Percentiles rank a stretch among this genome's conserved stretches.
phyloP scores from a whole-genome alignment of 2,797 vertebrate species.

The Luscinia megarhynchos region DNA sequence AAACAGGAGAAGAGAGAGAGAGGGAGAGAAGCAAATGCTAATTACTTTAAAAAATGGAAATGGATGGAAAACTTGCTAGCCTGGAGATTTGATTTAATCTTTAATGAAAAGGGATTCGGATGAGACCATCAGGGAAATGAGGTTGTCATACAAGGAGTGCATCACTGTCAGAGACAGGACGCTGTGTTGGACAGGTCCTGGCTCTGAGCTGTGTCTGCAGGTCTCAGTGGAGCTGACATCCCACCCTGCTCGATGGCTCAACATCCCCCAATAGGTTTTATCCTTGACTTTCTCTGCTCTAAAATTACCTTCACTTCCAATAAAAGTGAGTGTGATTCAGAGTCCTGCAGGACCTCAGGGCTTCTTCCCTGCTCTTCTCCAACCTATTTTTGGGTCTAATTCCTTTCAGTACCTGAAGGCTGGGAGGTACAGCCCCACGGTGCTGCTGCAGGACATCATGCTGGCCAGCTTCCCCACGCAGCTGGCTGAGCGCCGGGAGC shows the following conservation, averaged over 20 bases:
- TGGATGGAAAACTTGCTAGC: slow-evolving; percentile 29
- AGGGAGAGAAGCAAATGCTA: neutral
- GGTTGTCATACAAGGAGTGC: slow-evolving; percentile 57
- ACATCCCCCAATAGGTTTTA: neutral
- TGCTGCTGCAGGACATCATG: slow-evolving; percentile 85
- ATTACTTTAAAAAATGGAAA: slow-evolving; percentile 56
- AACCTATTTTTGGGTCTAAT: neutral
- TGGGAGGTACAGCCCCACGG: slow-evolving; percentile 85
- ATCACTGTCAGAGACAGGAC: slow-evolving; percentile 19
- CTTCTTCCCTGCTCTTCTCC: neutral
- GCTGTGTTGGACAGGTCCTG: rapidly evolving
- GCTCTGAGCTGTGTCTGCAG: neutral
- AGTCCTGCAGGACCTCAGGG: neutral
- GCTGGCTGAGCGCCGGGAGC: slow-evolving; percentile 83
- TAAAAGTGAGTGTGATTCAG: neutral
- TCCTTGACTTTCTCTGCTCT: neutral
- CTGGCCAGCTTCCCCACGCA: slow-evolving; percentile 81
- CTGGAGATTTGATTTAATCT: slow-evolving; percentile 49
- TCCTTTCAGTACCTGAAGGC: slow-evolving; percentile 85
- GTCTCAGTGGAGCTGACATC: neutral
- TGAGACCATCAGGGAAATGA: slow-evolving; percentile 43
- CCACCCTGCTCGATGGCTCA: neutral
- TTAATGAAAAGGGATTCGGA: slow-evolving; percentile 37
- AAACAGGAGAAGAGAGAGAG: slow-evolving; percentile 8
- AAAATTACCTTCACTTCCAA: slow-evolving; percentile 2